A percentile compares a stretch with the other conserved stretches of the same genome.
phyloP scores from a whole-genome alignment of 2,113 vertebrate species.

The Thermophis baileyi region DNA sequence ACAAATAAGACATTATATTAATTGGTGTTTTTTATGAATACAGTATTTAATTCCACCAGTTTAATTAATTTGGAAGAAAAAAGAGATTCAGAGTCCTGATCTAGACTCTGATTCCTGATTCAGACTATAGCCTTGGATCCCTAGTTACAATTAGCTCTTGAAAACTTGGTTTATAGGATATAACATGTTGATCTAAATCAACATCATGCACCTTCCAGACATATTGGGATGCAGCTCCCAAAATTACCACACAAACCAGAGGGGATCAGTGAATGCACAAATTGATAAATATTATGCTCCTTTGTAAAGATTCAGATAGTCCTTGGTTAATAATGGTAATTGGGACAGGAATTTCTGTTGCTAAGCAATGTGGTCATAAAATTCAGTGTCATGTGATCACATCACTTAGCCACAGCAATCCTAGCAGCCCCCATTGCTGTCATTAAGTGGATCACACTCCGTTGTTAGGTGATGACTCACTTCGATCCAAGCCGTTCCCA shows the following conservation, averaged over 20 bases:
- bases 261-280: background rate
- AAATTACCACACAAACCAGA: background rate
- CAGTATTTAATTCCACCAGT: background rate
- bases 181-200: background rate
- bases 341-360: background rate
- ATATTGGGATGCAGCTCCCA: background rate
- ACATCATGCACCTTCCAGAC: background rate
- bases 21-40: background rate
- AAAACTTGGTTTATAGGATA: background rate
- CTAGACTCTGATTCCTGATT: no score
- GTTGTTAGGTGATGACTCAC: background rate
- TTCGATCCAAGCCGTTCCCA: background rate
- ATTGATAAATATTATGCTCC: background rate
- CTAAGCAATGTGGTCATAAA: background rate
- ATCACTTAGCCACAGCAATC: background rate
- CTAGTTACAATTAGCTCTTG: background rate
- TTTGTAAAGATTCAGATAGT: background rate
- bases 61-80: background rate
- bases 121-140: background rate
- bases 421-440: background rate
- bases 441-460: background rate
- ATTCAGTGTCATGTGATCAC: background rate
- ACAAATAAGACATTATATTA: background rate
- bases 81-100: background rate
- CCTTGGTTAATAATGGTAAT: background rate